Conservation (phyloP, 1,140 invertebrate species). For the Elymnias hypermnestra region DNA sequence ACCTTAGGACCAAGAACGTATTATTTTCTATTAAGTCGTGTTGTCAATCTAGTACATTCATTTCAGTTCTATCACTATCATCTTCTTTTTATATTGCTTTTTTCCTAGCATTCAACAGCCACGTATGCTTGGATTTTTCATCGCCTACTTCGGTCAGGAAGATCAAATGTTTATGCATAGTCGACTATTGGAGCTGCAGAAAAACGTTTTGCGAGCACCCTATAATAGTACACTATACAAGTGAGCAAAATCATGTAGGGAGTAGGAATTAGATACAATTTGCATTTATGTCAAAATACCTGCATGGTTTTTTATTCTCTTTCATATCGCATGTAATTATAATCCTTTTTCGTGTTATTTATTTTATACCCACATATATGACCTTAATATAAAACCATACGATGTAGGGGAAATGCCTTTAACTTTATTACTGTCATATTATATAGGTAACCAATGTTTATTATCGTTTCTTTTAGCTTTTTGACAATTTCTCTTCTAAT, state of each 20-base stretch:
- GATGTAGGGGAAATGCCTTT: too few relatives aligned
- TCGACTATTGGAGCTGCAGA: slow-evolving; percentile 29
- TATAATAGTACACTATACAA: slow-evolving; percentile 32
- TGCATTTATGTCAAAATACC: too few relatives aligned
- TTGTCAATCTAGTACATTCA: neutral
- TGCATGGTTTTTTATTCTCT: too few relatives aligned
- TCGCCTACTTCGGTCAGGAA: slow-evolving; percentile 69
- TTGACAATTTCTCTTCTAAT: too few relatives aligned
- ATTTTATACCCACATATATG: neutral
- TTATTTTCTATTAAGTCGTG: too few relatives aligned
- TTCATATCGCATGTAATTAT: neutral
- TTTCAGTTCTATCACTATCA: neutral
- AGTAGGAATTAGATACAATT: too few relatives aligned
- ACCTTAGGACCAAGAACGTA: too few relatives aligned
- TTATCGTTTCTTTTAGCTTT: too few relatives aligned
- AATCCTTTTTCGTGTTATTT: neutral
- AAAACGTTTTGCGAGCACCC: slow-evolving; percentile 25
- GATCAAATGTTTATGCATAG: slow-evolving; percentile 31
- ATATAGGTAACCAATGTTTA: too few relatives aligned
- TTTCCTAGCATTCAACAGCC: slow-evolving; percentile 65
- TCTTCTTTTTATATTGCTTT: slow-evolving; percentile 9
- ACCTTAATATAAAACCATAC: too few relatives aligned
- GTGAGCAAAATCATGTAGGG: slow-evolving; percentile 30
- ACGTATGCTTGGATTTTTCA: slow-evolving; percentile 71
- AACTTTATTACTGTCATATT: too few relatives aligned